Conservation (phyloP, 1,140 invertebrate species). For the Pygmarrhopalites habei region DNA sequence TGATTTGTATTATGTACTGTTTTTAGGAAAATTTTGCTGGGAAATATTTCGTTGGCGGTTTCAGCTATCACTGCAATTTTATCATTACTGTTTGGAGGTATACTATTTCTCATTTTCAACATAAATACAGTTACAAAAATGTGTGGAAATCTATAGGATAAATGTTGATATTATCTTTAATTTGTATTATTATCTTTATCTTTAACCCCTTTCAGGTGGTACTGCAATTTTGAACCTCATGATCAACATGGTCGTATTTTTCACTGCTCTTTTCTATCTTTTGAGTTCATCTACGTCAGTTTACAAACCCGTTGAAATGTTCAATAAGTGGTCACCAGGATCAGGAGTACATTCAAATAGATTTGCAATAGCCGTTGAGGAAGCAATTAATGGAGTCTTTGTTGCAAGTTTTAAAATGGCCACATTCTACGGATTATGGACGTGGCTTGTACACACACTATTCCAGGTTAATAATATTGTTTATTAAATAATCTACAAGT, state of each 20-base stretch:
- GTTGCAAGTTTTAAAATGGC: constrained; percentile 94
- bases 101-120: neutral
- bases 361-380: constrained; percentile 35
- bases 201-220: constrained; percentile 57
- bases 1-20: constrained; percentile 82
- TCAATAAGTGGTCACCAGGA: constrained; percentile 64
- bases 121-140: too few species aligned
- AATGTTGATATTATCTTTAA: neutral
- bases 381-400: constrained; percentile 70
- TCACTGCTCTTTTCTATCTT: constrained; percentile 92
- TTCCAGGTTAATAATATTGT: constrained; percentile 62
- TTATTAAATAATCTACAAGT: neutral
- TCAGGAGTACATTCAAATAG: constrained; percentile 45
- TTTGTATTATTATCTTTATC: neutral
- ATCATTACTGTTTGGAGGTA: constrained; percentile 69
- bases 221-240: constrained; percentile 88
- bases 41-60: constrained; percentile 86
- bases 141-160: neutral
- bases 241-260: constrained; percentile 87
- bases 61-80: constrained; percentile 75
- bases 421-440: constrained; percentile 94
- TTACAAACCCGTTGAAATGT: constrained; percentile 84
- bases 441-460: constrained; percentile 92
- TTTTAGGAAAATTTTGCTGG: constrained; percentile 83
- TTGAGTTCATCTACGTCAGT: constrained; percentile 76